Percentiles rank a stretch among this genome's conserved stretches.
phyloP scores from a whole-genome alignment of 2,797 vertebrate genomes.

The Lycodopsis pacificus region DNA sequence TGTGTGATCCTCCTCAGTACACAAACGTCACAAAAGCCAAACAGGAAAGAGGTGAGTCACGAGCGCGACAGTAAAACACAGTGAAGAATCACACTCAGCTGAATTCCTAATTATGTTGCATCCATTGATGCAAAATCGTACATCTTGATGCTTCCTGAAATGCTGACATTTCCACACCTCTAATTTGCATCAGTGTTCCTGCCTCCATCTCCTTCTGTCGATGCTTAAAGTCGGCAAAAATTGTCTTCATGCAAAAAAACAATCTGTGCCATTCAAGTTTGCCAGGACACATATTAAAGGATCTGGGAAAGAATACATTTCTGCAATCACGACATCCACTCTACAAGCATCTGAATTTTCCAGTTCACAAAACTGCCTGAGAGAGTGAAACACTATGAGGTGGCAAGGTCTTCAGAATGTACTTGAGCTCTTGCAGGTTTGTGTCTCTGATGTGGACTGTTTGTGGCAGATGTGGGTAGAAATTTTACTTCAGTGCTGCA shows the following conservation, averaged over 20 bases:
- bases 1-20: no score
- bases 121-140: no score
- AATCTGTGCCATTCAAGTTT: constrained; percentile 6
- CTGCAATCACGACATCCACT: constrained; percentile 9
- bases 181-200: no score
- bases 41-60: no score
- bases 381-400: background rate
- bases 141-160: no score
- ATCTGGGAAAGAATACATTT: constrained; percentile 22
- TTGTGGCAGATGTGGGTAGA: constrained; percentile 3
- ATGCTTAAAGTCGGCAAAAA: background rate
- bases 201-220: background rate
- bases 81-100: no score
- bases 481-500: background rate
- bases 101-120: no score
- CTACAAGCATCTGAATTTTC: constrained; percentile 1
- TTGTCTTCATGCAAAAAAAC: constrained; percentile 2
- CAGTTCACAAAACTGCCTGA: background rate
- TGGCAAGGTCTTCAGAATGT: constrained; percentile 7
- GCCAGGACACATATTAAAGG: constrained; percentile 4
- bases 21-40: no score
- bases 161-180: no score
- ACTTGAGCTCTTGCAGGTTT: constrained; percentile 14
- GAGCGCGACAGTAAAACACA: no score
- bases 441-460: constrained; percentile 5